Conservation (phyloP, 2,113 vertebrate genomes). For the Rynchops niger region DNA sequence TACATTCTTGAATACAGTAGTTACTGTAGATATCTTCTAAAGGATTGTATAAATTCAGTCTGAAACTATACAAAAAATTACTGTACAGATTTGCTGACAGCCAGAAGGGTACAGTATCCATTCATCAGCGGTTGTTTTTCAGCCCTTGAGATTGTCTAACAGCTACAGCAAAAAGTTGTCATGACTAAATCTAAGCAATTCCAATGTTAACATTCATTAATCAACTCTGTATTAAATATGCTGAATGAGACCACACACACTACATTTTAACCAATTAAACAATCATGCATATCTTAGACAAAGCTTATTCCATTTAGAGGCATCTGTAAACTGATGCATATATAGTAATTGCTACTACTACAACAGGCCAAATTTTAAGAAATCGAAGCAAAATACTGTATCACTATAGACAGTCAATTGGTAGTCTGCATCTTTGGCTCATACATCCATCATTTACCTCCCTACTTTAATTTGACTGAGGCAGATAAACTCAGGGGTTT, state of each 20-base stretch:
- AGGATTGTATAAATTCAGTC: slow-evolving; percentile 12
- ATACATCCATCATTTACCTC: slow-evolving; percentile 9
- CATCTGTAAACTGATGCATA: slow-evolving; percentile 51
- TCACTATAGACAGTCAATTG: background rate
- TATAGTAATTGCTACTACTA: slow-evolving; percentile 38
- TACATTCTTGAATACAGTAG: slow-evolving; percentile 67
- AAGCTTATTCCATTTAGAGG: slow-evolving; percentile 53
- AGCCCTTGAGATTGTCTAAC: slow-evolving; percentile 70
- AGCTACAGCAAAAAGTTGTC: slow-evolving; percentile 63
- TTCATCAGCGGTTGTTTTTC: slow-evolving; percentile 10
- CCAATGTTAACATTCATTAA: slow-evolving; percentile 61
- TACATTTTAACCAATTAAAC: slow-evolving; percentile 54
- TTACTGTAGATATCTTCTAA: slow-evolving; percentile 53
- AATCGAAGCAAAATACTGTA: slow-evolving; percentile 18
- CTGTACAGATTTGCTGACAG: slow-evolving; percentile 21
- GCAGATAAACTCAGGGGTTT: background rate
- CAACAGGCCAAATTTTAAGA: slow-evolving; percentile 32
- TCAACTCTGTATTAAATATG: slow-evolving; percentile 59
- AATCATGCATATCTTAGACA: slow-evolving; percentile 56
- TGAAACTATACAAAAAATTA: slow-evolving; percentile 8
- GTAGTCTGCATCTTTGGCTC: slow-evolving; percentile 43
- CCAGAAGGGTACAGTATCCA: slow-evolving; percentile 11
- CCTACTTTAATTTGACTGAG: slow-evolving; percentile 7
- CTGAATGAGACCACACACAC: slow-evolving; percentile 51
- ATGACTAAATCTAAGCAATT: slow-evolving; percentile 70